phyloP scores from a whole-genome alignment of 1,140 invertebrate genomes.

The Ylistrum balloti region DNA sequence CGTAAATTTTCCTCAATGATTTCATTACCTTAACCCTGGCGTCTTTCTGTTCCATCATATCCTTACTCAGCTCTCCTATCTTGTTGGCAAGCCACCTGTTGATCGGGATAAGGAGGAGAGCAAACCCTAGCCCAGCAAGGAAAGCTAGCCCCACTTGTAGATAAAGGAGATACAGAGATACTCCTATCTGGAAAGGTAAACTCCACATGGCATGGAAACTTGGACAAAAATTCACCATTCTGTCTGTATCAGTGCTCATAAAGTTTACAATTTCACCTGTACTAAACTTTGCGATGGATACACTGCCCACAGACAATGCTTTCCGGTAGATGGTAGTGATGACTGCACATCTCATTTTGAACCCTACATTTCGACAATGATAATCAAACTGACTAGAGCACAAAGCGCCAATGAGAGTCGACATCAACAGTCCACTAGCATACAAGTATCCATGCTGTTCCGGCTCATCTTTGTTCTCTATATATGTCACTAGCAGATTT shows the following conservation, averaged over 20 bases:
- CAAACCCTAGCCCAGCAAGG: slow-evolving; percentile 93
- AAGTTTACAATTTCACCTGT: slow-evolving; percentile 97
- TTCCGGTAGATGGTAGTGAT: slow-evolving; percentile 94
- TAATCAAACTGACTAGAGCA: slow-evolving; percentile 95
- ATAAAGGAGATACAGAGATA: slow-evolving; percentile 82
- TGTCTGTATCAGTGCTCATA: slow-evolving; percentile 97
- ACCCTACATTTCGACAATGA: slow-evolving; percentile 91
- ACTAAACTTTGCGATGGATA: slow-evolving; percentile 84
- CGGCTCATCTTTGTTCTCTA: slow-evolving; percentile 89
- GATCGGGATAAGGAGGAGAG: slow-evolving; percentile 95
- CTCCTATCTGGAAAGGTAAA: slow-evolving; percentile 91
- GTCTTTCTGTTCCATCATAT: slow-evolving; percentile 97
- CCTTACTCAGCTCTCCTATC: slow-evolving; percentile 93
- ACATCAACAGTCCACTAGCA: slow-evolving; percentile 86
- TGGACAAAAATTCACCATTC: slow-evolving; percentile 96
- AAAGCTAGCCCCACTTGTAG: slow-evolving; percentile 95
- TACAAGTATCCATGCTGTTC: slow-evolving; percentile 90
- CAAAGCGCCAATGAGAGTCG: slow-evolving; percentile 86
- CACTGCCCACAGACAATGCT: slow-evolving; percentile 83
- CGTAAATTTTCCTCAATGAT: not conserved
- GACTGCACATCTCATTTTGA: slow-evolving; percentile 93
- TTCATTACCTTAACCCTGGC: slow-evolving; percentile 88
- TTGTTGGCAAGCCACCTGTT: slow-evolving; percentile 94
- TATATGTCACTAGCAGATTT: slow-evolving; percentile 90
- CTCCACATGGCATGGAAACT: slow-evolving; percentile 99